These are phyloP conservation scores for Calonectris borealis DNA, from an alignment of 2,113 vertebrate species.

Conservation along the genomic window DNA sequence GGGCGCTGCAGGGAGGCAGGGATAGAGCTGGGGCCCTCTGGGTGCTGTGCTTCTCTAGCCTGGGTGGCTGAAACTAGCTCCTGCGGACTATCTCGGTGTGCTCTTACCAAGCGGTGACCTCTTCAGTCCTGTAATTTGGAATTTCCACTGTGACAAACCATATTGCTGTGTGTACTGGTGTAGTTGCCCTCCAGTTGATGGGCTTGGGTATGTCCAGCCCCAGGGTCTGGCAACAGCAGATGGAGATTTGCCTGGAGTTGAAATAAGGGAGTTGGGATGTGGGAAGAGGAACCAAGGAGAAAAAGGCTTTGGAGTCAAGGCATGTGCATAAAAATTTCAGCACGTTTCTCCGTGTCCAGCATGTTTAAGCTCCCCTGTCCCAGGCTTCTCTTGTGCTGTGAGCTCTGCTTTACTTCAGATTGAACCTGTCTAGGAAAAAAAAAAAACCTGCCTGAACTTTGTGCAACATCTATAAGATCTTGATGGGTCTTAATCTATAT, in stretches of 20 bases:
- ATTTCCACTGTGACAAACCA: background rate
- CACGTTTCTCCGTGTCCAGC: background rate
- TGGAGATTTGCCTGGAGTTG: background rate
- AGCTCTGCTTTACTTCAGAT: background rate
- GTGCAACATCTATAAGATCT: background rate
- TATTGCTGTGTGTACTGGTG: background rate
- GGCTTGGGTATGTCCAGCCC: background rate
- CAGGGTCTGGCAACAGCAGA: background rate
- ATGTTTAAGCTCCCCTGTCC: background rate
- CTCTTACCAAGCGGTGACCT: background rate
- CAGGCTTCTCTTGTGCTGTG: background rate
- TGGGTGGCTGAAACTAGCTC: background rate
- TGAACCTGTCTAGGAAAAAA: background rate
- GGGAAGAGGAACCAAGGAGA: background rate
- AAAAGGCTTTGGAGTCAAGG: background rate
- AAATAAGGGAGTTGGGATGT: background rate
- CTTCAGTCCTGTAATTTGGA: background rate
- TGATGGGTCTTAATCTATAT: background rate
- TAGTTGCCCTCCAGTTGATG: background rate
- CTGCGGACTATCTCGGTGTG: too few relatives aligned
- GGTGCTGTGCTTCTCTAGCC: background rate
- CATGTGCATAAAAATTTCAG: background rate
- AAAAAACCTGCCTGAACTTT: background rate
- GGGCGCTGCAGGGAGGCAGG: background rate
- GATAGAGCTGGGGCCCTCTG: too few relatives aligned